Conservation (phyloP, 2,797 vertebrate species). For the Chelon labrosus region DNA sequence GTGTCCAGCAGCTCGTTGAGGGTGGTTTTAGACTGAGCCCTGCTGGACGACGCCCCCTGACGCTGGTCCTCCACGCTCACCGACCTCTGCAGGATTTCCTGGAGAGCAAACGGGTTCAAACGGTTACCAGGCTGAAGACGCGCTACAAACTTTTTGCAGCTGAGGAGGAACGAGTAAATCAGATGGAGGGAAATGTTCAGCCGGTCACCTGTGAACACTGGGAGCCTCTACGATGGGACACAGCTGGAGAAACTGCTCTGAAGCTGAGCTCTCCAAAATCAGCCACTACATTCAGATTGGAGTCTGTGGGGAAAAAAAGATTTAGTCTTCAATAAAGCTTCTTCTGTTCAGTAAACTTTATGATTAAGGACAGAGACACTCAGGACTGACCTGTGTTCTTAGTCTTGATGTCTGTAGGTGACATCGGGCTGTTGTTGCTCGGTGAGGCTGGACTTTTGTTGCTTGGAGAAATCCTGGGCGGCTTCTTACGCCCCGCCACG, state of each 20-base stretch:
- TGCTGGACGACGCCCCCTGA: conserved; percentile 65
- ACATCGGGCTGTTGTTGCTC: conserved; percentile 54
- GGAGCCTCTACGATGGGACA: conserved; percentile 76
- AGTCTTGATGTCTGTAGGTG: conserved; percentile 80
- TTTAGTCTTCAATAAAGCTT: too few species aligned
- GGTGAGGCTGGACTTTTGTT: conserved; percentile 41
- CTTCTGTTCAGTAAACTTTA: too few species aligned
- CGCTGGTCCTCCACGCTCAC: conserved; percentile 81
- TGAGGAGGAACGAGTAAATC: not conserved
- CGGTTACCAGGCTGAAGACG: not conserved
- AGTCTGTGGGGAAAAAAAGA: conserved; percentile 74
- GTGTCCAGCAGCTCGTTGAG: conserved; percentile 93
- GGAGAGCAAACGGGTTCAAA: not conserved
- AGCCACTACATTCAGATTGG: conserved; percentile 58
- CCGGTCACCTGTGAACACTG: conserved; percentile 79
- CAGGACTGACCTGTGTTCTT: conserved; percentile 85
- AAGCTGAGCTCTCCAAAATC: conserved; percentile 72
- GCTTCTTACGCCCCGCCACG: conserved; percentile 76
- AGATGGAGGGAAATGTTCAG: not conserved
- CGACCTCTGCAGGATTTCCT: conserved; percentile 82
- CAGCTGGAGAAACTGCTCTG: conserved; percentile 73
- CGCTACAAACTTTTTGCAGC: not conserved
- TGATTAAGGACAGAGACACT: not conserved
- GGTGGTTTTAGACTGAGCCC: conserved; percentile 86
- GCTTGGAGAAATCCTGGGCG: conserved; percentile 60